Evolutionary conservation across 2,113 vertebrate genomes (phyloP).

Genomic region (Leucosticte australis): DNA sequence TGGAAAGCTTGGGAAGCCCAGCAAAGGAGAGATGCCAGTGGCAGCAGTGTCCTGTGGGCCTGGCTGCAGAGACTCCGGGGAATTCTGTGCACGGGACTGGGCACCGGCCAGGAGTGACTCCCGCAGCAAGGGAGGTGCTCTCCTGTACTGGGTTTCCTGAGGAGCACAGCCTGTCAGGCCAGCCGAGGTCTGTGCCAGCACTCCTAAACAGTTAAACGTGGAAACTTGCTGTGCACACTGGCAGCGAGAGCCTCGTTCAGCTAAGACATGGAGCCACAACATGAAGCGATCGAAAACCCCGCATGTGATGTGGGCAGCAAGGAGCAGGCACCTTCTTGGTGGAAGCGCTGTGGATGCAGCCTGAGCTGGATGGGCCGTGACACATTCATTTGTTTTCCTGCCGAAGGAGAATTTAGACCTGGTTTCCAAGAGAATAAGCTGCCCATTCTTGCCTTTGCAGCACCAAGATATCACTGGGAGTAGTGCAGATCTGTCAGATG

Average conservation of each 20-base stretch:
- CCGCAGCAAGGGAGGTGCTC: neutral
- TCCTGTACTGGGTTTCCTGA: accelerated
- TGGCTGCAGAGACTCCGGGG: neutral
- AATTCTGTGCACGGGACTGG: accelerated
- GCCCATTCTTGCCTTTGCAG: neutral
- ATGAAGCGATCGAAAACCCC: neutral
- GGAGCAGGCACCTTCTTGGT: neutral
- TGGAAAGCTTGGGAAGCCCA: neutral
- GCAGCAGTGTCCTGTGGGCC: neutral
- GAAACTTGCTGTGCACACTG: neutral
- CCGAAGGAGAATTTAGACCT: neutral
- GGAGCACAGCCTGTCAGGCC: neutral
- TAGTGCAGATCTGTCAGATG: neutral
- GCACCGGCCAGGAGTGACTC: neutral
- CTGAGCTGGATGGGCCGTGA: neutral
- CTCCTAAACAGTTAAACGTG: neutral
- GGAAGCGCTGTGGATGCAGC: neutral
- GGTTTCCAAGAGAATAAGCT: neutral
- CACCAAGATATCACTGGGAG: neutral
- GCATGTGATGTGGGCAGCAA: neutral
- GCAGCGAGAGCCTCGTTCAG: accelerated
- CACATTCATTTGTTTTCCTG: neutral
- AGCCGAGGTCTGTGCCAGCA: neutral
- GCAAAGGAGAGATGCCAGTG: accelerated
- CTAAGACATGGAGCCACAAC: neutral